Evolutionary conservation across 2,797 vertebrate genomes (phyloP).

Genomic region (Microctenopoma steveboyesi): DNA sequence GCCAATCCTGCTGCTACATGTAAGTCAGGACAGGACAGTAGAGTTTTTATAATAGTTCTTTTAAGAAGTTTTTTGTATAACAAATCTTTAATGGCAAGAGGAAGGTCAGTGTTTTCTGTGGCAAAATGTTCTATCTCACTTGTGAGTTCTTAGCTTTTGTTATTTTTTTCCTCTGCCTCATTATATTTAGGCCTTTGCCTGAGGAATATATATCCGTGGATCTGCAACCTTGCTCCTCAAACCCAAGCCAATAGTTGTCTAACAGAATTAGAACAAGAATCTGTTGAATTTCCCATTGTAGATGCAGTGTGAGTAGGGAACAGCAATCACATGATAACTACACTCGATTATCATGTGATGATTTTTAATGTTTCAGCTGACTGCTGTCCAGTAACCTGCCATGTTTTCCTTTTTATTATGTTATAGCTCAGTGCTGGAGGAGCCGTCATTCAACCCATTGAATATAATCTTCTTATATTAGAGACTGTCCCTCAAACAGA

Average conservation of each 20-base stretch:
- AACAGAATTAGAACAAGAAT: constrained; percentile 47
- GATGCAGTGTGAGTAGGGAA: constrained; percentile 30
- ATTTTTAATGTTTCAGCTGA: constrained; percentile 25
- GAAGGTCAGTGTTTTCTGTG: constrained; percentile 16
- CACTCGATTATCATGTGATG: constrained; percentile 1
- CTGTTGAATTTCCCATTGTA: constrained; percentile 26
- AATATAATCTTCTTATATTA: constrained; percentile 10
- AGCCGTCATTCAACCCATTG: constrained; percentile 10
- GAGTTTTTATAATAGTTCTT: constrained; percentile 7
- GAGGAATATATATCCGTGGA: constrained; percentile 73
- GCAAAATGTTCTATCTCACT: constrained; percentile 27
- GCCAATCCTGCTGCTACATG: constrained; percentile 66
- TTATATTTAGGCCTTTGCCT: constrained; percentile 75
- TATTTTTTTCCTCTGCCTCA: constrained; percentile 25
- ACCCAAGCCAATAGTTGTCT: constrained; percentile 52
- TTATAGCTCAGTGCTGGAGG: background rate
- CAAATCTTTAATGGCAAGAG: constrained; percentile 16
- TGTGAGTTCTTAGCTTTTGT: constrained; percentile 32
- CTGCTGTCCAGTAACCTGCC: background rate
- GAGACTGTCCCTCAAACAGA: constrained; percentile 25
- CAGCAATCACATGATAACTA: constrained; percentile 23
- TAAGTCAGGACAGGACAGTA: constrained; percentile 61
- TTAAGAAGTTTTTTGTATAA: constrained; percentile 18
- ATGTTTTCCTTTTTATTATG: background rate
- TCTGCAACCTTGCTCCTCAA: constrained; percentile 59